Percentiles rank a stretch among this genome's conserved stretches.
Evolutionary conservation across 2,113 vertebrate species (phyloP).

Genomic region (Lynx canadensis): DNA sequence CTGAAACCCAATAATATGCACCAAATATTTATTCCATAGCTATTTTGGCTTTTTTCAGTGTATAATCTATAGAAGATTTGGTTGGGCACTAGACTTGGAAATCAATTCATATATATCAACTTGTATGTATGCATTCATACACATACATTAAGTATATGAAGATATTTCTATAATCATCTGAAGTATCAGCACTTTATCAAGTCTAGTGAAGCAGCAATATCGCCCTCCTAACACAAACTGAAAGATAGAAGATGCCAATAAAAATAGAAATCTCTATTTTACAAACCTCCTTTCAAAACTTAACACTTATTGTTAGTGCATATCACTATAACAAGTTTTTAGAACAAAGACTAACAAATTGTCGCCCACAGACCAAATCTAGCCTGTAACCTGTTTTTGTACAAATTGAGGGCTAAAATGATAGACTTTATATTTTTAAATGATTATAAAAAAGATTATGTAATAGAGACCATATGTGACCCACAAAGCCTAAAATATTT

Average conservation of each 20-base stretch:
- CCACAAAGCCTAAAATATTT: neutral
- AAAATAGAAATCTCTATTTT: neutral
- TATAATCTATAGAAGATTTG: neutral
- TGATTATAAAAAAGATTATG: neutral
- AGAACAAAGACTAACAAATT: neutral
- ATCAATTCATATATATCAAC: neutral
- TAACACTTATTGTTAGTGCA: neutral
- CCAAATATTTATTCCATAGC: conserved; percentile 10
- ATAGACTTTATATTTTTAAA: neutral
- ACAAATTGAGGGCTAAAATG: neutral
- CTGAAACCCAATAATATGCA: neutral
- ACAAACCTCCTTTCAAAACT: neutral
- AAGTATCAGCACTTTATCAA: neutral
- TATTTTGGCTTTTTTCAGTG: neutral
- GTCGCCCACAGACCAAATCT: neutral
- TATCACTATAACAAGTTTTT: neutral
- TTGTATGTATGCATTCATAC: neutral
- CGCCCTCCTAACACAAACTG: neutral
- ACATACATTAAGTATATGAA: neutral
- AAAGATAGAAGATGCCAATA: neutral
- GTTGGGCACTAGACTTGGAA: neutral
- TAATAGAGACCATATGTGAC: neutral
- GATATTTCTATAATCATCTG: neutral
- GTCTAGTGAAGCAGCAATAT: neutral
- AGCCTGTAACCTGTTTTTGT: neutral